Conservation (phyloP, 2,113 vertebrate genomes). For the Atractosteus spatula region DNA sequence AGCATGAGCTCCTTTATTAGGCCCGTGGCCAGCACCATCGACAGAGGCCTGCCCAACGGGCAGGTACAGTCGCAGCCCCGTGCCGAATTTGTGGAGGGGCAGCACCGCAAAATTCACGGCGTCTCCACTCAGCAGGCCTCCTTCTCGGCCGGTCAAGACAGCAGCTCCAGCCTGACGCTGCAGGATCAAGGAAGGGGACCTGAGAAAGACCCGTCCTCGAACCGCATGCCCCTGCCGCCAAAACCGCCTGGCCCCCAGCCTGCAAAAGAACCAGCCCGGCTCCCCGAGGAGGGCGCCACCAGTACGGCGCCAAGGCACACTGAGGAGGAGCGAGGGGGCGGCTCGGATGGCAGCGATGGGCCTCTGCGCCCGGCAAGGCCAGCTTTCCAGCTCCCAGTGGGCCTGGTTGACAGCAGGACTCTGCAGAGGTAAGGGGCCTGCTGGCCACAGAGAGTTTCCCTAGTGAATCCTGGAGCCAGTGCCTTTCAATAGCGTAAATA, state of each 20-base stretch:
- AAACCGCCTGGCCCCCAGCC: not conserved
- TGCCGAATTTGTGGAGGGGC: not conserved
- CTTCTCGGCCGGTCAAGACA: not conserved
- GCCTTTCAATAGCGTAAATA: no score
- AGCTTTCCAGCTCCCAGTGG: not conserved
- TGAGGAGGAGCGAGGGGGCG: not conserved
- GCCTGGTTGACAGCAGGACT: not conserved
- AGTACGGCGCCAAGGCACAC: not conserved
- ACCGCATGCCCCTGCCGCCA: not conserved
- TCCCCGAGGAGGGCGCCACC: not conserved
- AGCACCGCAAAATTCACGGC: not conserved
- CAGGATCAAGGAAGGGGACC: not conserved
- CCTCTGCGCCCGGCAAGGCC: not conserved
- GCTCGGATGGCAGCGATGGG: not conserved
- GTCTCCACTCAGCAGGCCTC: not conserved
- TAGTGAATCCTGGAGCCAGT: no score
- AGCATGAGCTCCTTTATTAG: no score
- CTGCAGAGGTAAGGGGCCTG: not conserved
- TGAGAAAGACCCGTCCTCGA: not conserved
- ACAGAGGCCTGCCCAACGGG: not conserved
- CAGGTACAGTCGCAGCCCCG: not conserved
- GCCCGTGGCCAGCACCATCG: not conserved
- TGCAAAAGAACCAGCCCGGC: not conserved
- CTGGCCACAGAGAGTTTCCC: no score
- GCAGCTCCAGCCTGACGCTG: not conserved